phyloP scores from a whole-genome alignment of 1,140 invertebrate species.

The Drosophila pseudoananassae region DNA sequence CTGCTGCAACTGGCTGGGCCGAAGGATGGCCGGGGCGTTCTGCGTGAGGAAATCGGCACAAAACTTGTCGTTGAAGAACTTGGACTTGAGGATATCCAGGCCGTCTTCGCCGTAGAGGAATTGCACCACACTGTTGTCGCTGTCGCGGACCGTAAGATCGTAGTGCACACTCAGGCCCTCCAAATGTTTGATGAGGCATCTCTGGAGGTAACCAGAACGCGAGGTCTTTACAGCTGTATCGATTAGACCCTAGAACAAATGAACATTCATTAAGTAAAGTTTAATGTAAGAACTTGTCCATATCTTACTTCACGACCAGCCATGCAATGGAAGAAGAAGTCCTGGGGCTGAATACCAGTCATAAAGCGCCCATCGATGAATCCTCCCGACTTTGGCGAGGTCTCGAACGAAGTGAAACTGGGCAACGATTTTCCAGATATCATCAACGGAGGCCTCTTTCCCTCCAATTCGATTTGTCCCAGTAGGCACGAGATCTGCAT shows the following conservation, averaged over 20 bases:
- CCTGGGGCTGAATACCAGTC: conserved; percentile 98
- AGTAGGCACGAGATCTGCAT: conserved; percentile 99
- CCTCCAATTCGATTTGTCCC: conserved; percentile 99
- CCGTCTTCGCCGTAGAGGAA: conserved; percentile 99
- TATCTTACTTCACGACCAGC: conserved; percentile 95
- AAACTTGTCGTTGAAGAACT: conserved; percentile 92
- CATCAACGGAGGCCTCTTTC: conserved; percentile 97
- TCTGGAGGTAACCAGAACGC: conserved; percentile 98
- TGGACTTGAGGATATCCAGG: conserved; percentile 94
- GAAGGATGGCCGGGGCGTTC: conserved; percentile 89
- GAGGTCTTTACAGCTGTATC: conserved; percentile 97
- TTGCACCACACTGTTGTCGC: conserved; percentile 97
- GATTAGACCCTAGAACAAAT: conserved; percentile 87
- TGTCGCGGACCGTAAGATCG: conserved; percentile 97
- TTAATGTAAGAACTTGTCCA: neutral
- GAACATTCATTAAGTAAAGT: conserved; percentile 3
- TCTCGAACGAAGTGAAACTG: conserved; percentile 96
- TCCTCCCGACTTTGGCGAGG: conserved; percentile 96
- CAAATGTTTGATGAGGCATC: conserved; percentile 98
- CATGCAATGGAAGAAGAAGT: conserved; percentile 99
- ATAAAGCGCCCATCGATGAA: conserved; percentile 98
- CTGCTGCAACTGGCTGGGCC: conserved; percentile 53
- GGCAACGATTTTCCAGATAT: conserved; percentile 95
- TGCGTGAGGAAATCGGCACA: conserved; percentile 91
- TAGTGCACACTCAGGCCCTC: conserved; percentile 96